Evolutionary conservation across 2,113 vertebrate genomes (phyloP), one percentile per base, ranked within the genome.

Genomic region (Empidonax traillii): DNA sequence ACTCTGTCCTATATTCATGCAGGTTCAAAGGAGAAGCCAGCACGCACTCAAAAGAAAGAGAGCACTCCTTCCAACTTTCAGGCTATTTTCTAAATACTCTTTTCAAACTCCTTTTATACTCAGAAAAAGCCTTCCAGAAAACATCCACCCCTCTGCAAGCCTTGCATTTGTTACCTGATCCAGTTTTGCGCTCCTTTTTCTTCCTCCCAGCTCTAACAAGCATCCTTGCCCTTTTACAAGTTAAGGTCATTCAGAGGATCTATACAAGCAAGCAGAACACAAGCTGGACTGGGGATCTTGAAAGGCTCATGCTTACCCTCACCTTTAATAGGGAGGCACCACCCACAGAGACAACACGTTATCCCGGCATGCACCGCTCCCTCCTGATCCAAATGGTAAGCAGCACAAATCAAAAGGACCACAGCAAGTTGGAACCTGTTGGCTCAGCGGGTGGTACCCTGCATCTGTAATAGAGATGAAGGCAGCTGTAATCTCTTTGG

Each of bases 151-250:
- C 82, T 95, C 85, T 84, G 83, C 93, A 96, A 93, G 92, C 52
- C 93, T 94, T n/a, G 37, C 62, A 84, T 79, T 90, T 85, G 96
- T 97, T 96, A 97, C 95, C 92, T 91, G 90, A 96, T 95, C 87
- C 93, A 94, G 92, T 96, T 93, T 84, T 95, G 94, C 14, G 3
- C 79, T 86, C 79, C 63, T 95, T 95, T 94, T 85, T 94, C 93
- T 92, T 94, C 83, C 73, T 89, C 85, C 52, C 56, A 61, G 83
- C 93, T 88, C 82, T 95, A 97, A 96, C 96, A 90, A 96, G 93
- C 92, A 95, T 93, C 90, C 93, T 92, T 94, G 94, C 94, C 96
- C 95, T 90, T 91, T 96, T 82, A 96, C 94, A 96, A 96, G 89
- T 79, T 78, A 82, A 87, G 93, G 90, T 96, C 92, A 94, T 90